phyloP scores from a whole-genome alignment of 2,797 vertebrate species.

The Anomalospiza imberbis region DNA sequence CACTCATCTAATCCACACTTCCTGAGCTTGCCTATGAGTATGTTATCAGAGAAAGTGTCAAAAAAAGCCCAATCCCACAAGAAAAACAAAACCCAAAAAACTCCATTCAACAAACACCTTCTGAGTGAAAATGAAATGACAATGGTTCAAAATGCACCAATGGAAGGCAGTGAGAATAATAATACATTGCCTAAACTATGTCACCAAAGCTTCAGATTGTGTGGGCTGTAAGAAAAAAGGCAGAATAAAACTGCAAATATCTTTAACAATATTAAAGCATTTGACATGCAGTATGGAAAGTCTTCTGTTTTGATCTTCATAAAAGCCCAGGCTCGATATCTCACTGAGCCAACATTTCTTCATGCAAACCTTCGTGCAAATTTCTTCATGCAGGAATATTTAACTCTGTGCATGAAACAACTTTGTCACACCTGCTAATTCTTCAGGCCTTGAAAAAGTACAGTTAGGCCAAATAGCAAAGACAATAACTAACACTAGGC shows the following conservation, averaged over 20 bases:
- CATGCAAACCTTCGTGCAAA: background rate
- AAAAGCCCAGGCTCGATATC: background rate
- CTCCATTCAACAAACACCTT: background rate
- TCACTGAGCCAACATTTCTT: background rate
- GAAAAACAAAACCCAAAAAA: background rate
- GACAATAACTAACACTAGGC: background rate
- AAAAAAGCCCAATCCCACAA: background rate
- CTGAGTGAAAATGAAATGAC: background rate
- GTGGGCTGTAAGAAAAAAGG: background rate
- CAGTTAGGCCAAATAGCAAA: background rate
- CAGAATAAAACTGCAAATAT: background rate
- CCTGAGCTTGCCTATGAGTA: background rate
- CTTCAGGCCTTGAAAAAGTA: background rate
- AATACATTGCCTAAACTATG: background rate
- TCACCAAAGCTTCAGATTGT: background rate
- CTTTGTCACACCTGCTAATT: background rate
- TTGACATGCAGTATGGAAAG: background rate
- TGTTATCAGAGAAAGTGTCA: background rate
- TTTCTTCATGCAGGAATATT: background rate
- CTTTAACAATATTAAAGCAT: background rate
- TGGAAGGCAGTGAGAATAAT: background rate
- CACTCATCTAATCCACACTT: background rate
- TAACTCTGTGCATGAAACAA: background rate
- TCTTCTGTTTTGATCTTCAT: background rate
- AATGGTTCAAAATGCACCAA: background rate